phyloP scores from a whole-genome alignment of 1,140 invertebrate genomes.

The Meloidogyne chitwoodi region DNA sequence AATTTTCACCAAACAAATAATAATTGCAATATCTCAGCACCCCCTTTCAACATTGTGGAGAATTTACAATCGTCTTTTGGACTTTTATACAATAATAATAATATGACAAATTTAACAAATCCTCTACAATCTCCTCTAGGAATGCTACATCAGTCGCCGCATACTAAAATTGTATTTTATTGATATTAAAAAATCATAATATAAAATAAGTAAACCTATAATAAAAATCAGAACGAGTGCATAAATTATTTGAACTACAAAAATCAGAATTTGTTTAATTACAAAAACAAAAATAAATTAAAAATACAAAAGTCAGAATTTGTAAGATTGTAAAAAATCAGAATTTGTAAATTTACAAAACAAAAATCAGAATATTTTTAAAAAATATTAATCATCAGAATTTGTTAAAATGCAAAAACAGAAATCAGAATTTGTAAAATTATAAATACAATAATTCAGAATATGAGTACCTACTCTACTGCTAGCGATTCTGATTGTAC shows the following conservation, averaged over 20 bases:
- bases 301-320: not conserved
- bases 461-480: not conserved
- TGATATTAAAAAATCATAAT: not conserved
- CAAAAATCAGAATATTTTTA: not conserved
- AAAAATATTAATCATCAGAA: not conserved
- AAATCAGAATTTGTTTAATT: not conserved
- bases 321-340: not conserved
- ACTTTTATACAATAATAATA: not conserved
- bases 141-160: not conserved
- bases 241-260: not conserved
- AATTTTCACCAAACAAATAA: not conserved
- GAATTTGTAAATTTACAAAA: not conserved
- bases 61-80: constrained; percentile 1
- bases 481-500: not conserved
- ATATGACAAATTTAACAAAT: not conserved
- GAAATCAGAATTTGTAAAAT: not conserved
- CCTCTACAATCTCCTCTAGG: not conserved
- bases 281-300: too few species aligned
- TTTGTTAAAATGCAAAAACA: not conserved
- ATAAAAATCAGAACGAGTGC: too few species aligned
- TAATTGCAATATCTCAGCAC: not conserved
- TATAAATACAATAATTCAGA: not conserved
- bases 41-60: not conserved
- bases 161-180: not conserved
- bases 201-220: not conserved